Conservation (phyloP, 1,140 invertebrate genomes). For the Dendroctonus ponderosae region DNA sequence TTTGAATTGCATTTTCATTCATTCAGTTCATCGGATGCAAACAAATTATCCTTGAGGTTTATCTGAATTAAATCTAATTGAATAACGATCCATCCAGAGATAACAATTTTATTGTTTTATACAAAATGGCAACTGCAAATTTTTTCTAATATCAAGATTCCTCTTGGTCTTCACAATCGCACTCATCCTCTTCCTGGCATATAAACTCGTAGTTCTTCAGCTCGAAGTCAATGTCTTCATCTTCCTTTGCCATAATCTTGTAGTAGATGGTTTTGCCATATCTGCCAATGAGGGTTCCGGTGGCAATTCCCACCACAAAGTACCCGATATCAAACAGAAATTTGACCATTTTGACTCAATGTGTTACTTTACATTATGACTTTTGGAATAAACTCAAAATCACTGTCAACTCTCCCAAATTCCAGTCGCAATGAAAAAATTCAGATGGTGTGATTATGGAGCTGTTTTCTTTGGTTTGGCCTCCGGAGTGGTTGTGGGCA, state of each 20-base stretch:
- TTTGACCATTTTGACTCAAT: constrained; percentile 24
- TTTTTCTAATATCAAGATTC: not conserved
- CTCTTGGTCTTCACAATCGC: constrained; percentile 11
- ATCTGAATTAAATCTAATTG: not conserved
- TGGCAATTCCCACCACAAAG: constrained; percentile 17
- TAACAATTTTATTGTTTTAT: not conserved
- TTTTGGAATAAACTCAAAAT: too few species aligned
- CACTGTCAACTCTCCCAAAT: too few species aligned
- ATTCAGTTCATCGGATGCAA: not conserved
- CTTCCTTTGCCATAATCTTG: not conserved
- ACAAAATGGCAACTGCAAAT: too few species aligned
- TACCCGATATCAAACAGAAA: constrained; percentile 24
- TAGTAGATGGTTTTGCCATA: constrained; percentile 15
- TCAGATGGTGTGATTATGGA: constrained; percentile 23
- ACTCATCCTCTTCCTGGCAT: constrained; percentile 12
- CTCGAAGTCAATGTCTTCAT: not conserved
- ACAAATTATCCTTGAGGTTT: not conserved
- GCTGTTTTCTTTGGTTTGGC: constrained; percentile 23
- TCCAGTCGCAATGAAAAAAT: not conserved
- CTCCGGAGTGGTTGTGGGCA: constrained; percentile 22
- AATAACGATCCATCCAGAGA: not conserved
- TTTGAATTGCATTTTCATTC: not conserved
- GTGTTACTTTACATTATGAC: not conserved
- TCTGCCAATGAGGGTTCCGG: constrained; percentile 13
- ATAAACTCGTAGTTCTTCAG: constrained; percentile 16